Conservation (phyloP, 2,113 vertebrate species). For the Pterocles gutturalis region DNA sequence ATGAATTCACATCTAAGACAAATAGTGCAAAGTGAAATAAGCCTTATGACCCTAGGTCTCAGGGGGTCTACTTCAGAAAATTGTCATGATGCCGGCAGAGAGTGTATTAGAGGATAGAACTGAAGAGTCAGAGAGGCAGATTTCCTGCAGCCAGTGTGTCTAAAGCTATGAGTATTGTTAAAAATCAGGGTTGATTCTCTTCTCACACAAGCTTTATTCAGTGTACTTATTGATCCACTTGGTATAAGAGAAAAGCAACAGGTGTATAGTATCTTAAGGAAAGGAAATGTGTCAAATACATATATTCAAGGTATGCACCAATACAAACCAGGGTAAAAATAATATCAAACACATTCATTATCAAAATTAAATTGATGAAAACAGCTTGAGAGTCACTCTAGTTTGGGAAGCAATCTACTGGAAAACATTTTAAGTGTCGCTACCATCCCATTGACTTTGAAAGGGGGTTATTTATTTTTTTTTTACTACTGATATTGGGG, state of each 20-base stretch:
- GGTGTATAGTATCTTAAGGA: background rate
- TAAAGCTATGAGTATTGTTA: background rate
- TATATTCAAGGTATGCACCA: background rate
- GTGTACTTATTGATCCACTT: background rate
- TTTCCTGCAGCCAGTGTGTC: background rate
- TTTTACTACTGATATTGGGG: background rate
- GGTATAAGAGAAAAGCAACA: background rate
- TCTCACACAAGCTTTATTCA: conserved; percentile 1
- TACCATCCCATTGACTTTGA: background rate
- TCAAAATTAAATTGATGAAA: background rate
- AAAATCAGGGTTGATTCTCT: conserved; percentile 10
- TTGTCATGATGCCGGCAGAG: background rate
- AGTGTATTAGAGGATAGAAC: background rate
- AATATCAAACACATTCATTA: background rate
- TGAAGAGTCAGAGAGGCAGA: conserved; percentile 16
- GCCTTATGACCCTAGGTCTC: conserved; percentile 14
- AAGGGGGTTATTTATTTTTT: background rate
- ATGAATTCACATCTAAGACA: background rate
- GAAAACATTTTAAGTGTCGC: background rate
- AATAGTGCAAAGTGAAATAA: conserved; percentile 1
- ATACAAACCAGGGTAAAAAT: background rate
- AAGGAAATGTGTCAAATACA: background rate
- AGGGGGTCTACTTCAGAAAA: conserved; percentile 21
- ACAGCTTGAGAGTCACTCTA: background rate
- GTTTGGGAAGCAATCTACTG: background rate